Percentiles rank a stretch among this genome's conserved stretches.
These are phyloP conservation scores for Microtus pennsylvanicus DNA, from an alignment of 2,113 vertebrate species.

Conservation along the genomic window DNA sequence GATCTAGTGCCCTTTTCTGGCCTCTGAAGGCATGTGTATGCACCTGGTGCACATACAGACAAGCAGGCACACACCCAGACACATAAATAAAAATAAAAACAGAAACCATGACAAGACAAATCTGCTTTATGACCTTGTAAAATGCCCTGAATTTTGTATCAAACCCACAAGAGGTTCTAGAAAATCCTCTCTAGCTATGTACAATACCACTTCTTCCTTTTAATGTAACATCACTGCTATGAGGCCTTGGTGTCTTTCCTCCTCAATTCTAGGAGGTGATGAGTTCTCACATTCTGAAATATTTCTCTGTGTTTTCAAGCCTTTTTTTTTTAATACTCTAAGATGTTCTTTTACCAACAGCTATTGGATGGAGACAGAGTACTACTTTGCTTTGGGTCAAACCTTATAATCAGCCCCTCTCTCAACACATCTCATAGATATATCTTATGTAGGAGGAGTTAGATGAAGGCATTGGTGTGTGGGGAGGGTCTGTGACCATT, in stretches of 20 bases:
- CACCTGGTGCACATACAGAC: neutral
- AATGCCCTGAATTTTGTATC: slow-evolving; percentile 9
- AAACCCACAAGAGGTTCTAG: neutral
- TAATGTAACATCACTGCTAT: neutral
- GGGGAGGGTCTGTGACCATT: neutral
- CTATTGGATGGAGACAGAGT: neutral
- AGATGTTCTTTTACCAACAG: slow-evolving; percentile 27
- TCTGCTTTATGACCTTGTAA: slow-evolving; percentile 33
- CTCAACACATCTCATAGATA: neutral
- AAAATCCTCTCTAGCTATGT: neutral
- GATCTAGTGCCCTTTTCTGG: neutral
- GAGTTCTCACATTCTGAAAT: neutral
- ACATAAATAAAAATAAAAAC: neutral
- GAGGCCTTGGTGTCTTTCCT: neutral
- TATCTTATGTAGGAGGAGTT: neutral
- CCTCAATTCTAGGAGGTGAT: slow-evolving; percentile 3
- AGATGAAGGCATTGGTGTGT: rapidly evolving
- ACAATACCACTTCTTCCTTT: slow-evolving; percentile 43
- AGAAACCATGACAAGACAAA: slow-evolving; percentile 21
- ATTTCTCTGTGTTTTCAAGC: slow-evolving; percentile 17
- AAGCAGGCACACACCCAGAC: neutral
- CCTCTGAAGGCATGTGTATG: neutral
- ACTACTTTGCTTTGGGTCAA: neutral
- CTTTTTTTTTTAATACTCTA: neutral
- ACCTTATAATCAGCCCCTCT: neutral